Evolutionary conservation across 2,888 invertebrate genomes (phyloP).

Genomic region (Pandemis cinnamomeana): DNA sequence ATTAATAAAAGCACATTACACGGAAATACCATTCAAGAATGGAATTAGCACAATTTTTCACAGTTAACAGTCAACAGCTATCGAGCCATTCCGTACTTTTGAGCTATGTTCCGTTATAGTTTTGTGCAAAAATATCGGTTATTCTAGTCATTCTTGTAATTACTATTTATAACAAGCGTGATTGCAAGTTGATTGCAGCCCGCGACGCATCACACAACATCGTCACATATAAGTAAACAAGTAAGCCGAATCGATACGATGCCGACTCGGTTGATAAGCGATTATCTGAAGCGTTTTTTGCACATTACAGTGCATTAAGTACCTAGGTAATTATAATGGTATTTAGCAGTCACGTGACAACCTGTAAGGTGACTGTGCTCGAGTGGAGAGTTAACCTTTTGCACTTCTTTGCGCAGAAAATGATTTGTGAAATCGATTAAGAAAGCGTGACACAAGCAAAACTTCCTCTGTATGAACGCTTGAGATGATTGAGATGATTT

Average conservation of each 20-base stretch:
- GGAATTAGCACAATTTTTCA: too few relatives aligned
- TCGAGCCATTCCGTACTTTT: too few relatives aligned
- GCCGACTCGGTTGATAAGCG: constrained; percentile 57
- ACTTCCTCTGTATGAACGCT: constrained; percentile 33
- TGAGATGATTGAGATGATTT: constrained; percentile 38
- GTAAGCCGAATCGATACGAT: constrained; percentile 62
- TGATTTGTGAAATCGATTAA: constrained; percentile 30
- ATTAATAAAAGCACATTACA: too few relatives aligned
- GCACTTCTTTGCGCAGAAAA: constrained; percentile 6
- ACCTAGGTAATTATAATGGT: constrained; percentile 37
- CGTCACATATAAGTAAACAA: constrained; percentile 54
- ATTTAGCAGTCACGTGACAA: constrained; percentile 40
- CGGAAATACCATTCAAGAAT: too few relatives aligned
- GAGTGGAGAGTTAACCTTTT: constrained; percentile 12
- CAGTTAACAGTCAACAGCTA: too few relatives aligned
- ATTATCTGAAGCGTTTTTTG: constrained; percentile 55
- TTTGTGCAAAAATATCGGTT: not conserved
- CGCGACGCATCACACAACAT: constrained; percentile 25
- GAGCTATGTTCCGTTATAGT: too few relatives aligned
- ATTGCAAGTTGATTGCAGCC: constrained; percentile 41
- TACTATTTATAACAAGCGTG: constrained; percentile 21
- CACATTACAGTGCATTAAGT: constrained; percentile 44
- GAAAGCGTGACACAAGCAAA: constrained; percentile 39
- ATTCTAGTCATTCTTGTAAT: constrained; percentile 23
- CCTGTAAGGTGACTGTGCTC: constrained; percentile 15